phyloP scores from a whole-genome alignment of 1,140 invertebrate genomes.

The Antheraea pernyi region DNA sequence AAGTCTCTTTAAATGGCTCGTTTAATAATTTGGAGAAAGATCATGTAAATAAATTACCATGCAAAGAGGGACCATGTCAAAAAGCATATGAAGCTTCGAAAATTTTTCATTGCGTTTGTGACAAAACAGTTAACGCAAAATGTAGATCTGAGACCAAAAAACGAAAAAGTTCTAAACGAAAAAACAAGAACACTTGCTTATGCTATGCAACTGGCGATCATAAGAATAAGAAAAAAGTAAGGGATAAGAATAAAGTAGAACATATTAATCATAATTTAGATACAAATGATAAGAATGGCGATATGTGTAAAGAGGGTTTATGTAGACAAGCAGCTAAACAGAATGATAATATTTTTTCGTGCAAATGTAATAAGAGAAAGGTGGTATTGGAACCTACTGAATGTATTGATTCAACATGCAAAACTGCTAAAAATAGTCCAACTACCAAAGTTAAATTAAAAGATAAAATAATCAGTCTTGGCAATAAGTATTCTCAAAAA shows the following conservation, averaged over 20 bases:
- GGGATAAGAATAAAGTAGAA: constrained; percentile 4
- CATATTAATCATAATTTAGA: not conserved
- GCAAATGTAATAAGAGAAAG: not conserved
- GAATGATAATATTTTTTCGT: not conserved
- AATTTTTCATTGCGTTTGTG: not conserved
- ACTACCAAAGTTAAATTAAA: constrained; percentile 15
- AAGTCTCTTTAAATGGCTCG: not conserved
- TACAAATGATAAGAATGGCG: not conserved
- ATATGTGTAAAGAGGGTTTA: not conserved
- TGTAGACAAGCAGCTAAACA: not conserved
- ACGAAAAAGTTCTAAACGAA: not conserved
- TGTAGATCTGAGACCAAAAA: not conserved
- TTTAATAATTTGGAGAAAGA: not conserved
- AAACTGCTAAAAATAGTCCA: not conserved
- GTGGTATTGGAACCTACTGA: not conserved
- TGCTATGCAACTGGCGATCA: not conserved
- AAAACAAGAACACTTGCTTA: not conserved
- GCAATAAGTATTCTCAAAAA: constrained; percentile 22
- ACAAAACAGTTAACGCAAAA: not conserved
- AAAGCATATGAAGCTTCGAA: not conserved
- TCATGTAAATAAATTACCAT: not conserved
- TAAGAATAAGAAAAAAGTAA: not conserved
- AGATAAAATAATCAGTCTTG: constrained; percentile 16
- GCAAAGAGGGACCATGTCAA: not conserved
- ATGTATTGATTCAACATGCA: not conserved